Base-by-base conservation (phyloP, 2,113 vertebrate genomes). In the Nerophis ophidion region DNA sequence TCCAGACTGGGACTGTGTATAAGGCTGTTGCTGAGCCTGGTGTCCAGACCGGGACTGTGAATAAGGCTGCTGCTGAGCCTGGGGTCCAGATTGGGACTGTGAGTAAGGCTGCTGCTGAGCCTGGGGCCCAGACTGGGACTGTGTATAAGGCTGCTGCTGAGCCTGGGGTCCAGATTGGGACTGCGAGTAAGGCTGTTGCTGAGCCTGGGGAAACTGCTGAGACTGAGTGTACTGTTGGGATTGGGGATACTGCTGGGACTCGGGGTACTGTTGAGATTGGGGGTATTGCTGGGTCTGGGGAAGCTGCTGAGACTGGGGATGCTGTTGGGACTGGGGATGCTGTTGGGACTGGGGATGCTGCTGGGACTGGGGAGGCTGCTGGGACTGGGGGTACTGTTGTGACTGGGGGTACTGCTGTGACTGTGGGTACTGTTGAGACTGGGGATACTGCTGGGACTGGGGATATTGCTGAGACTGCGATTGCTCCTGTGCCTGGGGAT, bases 291-390 rank as follows among this genome's bases (percentile, higher is more conserved):
- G 54, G 4, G 54, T 12, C 54, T 56, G 54, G 10, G 54, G 36
- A 5, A 42, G 13, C 54, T 56, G 54, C 8, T 40, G 36, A 4
- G 36, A 13, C 7, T 56, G 54, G 10, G 16, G 11, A 6, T 38
- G 4, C n/a, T 17, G 36, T 11, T 56, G 35, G 11, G 54, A 19
- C n/a, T 42, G 54, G 13, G 50, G 26, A 7, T 52, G 14, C 33
- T 52, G 65, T 44, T 85, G 86, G 11, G 44, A 56, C 60, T 87
- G 82, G 1, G 63, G 49, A 38, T 75, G 71, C 17, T 68, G 59
- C 48, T 88, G 81, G 35, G 78, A 64, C 2, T 60, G 62, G 36
- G 74, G 63, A 55, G 84, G 83, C n/a, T 38, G 74, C 2, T 48
- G 68, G 7, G 53, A 42, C 53, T 40, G 36, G 54, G 54, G 54